Percentiles rank a stretch among this genome's conserved stretches.
Evolutionary conservation across 2,113 vertebrate genomes (phyloP).

Genomic region (Pseudonaja textilis): DNA sequence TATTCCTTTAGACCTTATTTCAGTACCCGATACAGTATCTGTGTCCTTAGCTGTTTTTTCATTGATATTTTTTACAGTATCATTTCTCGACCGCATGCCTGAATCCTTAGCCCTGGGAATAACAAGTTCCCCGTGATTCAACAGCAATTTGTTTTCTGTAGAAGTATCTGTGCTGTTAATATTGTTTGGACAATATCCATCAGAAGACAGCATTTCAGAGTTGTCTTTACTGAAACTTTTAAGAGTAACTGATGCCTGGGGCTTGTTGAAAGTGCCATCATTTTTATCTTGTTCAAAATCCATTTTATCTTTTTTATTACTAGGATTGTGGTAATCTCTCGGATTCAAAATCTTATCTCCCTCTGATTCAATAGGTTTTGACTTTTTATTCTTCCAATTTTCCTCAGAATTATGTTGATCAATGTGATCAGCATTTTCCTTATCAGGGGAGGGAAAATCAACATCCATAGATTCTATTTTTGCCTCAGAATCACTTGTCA

Average conservation of each 20-base stretch:
- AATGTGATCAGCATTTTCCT: conserved; percentile 4
- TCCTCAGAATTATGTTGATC: background rate
- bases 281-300: background rate
- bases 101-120: background rate
- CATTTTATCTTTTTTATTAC: conserved; percentile 40
- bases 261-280: background rate
- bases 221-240: background rate
- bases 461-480: background rate
- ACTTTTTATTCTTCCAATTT: conserved; percentile 21
- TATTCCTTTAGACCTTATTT: background rate
- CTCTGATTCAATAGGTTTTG: background rate
- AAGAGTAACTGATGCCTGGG: background rate
- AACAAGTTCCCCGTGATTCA: conserved; percentile 33
- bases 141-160: conserved; percentile 27
- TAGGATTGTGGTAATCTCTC: conserved; percentile 17
- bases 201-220: conserved; percentile 33
- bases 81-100: conserved; percentile 41
- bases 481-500: background rate
- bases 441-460: background rate
- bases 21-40: conserved; percentile 24
- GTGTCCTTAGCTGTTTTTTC: background rate
- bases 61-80: conserved; percentile 39
- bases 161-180: conserved; percentile 25
- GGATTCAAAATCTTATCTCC: conserved; percentile 18
- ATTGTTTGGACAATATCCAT: conserved; percentile 21